A percentile compares a stretch with the other conserved stretches of the same genome.
phyloP scores from a whole-genome alignment of 2,888 invertebrate species.

The Quadroppia sp. region DNA sequence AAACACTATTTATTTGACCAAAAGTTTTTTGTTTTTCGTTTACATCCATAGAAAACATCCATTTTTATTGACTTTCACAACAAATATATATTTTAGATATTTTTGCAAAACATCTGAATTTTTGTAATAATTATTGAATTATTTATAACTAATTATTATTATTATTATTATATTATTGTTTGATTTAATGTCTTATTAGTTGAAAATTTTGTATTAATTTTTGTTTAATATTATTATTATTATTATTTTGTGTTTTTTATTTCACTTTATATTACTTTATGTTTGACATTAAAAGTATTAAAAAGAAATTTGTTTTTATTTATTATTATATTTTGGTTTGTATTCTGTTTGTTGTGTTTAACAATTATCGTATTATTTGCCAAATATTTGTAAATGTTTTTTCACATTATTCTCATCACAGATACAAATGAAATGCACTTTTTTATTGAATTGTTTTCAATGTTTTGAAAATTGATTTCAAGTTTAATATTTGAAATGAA shows the following conservation, averaged over 20 bases:
- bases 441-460: neutral
- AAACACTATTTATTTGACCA: neutral
- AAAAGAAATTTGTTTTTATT: neutral
- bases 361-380: neutral
- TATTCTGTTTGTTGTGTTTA: conserved; percentile 19
- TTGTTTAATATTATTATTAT: conserved; percentile 7
- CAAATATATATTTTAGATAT: conserved; percentile 18
- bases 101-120: conserved; percentile 19
- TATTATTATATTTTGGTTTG: neutral
- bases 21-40: neutral
- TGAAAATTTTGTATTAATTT: conserved; percentile 6
- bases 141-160: conserved; percentile 5
- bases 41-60: neutral
- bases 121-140: neutral
- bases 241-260: conserved; percentile 9
- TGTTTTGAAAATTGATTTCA: neutral
- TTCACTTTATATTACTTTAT: neutral
- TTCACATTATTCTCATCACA: neutral
- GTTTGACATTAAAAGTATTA: neutral
- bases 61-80: neutral
- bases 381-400: too few species aligned
- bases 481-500: neutral
- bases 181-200: conserved; percentile 12
- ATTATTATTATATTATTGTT: neutral
- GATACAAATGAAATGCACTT: neutral